These are phyloP conservation scores for Sturnira hondurensis DNA, from an alignment of 2,113 vertebrate genomes.

Conservation along the genomic window DNA sequence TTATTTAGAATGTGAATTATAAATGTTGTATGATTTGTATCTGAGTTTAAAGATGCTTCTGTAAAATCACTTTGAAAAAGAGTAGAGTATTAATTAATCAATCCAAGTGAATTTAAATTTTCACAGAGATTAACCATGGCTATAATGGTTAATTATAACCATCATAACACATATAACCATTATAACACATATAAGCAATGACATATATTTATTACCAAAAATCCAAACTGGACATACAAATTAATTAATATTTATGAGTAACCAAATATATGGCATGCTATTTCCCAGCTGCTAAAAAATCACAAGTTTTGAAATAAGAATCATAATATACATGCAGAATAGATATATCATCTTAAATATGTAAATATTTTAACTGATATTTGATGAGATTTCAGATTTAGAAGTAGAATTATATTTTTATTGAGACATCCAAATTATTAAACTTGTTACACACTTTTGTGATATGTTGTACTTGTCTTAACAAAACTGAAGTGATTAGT, in stretches of 20 bases:
- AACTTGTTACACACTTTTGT: not conserved
- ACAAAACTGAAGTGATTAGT: slow-evolving; percentile 8
- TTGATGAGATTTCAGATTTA: not conserved
- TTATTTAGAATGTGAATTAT: not conserved
- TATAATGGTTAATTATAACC: too few species aligned
- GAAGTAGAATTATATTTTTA: not conserved
- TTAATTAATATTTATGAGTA: not conserved
- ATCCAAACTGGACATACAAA: not conserved
- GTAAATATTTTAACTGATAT: not conserved
- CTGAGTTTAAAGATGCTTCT: not conserved
- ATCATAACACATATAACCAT: not conserved
- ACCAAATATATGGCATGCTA: not conserved
- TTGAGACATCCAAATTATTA: not conserved
- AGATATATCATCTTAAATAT: not conserved
- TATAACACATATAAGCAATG: not conserved
- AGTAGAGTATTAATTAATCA: not conserved
- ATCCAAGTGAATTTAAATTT: not conserved
- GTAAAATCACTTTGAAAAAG: not conserved
- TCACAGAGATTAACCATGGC: not conserved
- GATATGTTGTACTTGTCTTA: not conserved
- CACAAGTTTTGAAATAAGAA: not conserved
- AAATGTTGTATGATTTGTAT: not conserved
- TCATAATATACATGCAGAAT: not conserved
- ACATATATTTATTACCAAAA: not conserved
- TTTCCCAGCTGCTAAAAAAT: not conserved